phyloP scores from a whole-genome alignment of 2,888 invertebrate species.

The Odontothrips loti region DNA sequence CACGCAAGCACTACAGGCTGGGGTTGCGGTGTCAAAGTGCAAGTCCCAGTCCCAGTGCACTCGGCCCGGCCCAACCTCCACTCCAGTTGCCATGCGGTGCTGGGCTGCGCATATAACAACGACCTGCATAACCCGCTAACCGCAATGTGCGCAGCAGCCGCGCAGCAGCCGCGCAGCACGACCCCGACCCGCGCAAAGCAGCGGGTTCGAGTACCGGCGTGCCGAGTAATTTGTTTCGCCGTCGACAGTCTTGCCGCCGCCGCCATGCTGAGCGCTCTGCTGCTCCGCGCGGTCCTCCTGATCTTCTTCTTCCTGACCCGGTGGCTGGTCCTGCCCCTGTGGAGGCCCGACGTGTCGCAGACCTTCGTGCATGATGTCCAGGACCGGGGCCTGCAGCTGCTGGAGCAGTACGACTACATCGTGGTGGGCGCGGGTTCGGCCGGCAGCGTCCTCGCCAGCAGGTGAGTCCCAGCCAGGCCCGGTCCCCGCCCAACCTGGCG shows the following conservation, averaged over 20 bases:
- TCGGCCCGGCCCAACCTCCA: too few species aligned
- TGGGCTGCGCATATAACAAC: too few species aligned
- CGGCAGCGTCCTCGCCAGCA: conserved; percentile 5
- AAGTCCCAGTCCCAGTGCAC: too few species aligned
- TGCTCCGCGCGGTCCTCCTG: not conserved
- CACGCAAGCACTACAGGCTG: too few species aligned
- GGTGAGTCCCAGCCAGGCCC: conserved; percentile 35
- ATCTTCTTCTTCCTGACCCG: not conserved
- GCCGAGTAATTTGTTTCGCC: not conserved
- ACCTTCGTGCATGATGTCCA: conserved; percentile 1
- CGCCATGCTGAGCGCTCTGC: not conserved
- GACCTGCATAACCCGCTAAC: too few species aligned
- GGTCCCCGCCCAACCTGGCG: too few species aligned
- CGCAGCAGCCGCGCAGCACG: not conserved
- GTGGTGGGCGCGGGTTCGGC: conserved; percentile 7
- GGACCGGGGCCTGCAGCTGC: conserved; percentile 29
- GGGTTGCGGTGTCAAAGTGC: too few species aligned
- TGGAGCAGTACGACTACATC: conserved; percentile 35
- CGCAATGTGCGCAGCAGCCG: too few species aligned
- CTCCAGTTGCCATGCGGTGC: too few species aligned
- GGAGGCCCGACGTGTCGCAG: conserved; percentile 32
- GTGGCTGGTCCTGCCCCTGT: conserved; percentile 32
- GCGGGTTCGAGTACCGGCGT: not conserved
- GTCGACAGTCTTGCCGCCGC: conserved; percentile 37
- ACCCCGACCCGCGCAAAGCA: not conserved